Conservation (phyloP, 2,113 vertebrate species). For the Halcyon senegalensis region DNA sequence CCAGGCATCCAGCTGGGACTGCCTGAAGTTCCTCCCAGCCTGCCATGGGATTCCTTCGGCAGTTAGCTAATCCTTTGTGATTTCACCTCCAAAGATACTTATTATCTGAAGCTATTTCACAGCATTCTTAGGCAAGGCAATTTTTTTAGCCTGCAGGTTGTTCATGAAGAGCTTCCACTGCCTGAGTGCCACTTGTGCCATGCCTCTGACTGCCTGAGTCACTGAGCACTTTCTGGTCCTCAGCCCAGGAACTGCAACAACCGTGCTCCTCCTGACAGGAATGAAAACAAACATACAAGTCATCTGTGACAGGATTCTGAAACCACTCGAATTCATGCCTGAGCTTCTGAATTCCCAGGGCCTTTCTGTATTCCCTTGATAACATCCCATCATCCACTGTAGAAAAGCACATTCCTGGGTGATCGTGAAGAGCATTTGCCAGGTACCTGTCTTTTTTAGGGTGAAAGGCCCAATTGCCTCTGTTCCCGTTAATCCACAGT, state of each 20-base stretch:
- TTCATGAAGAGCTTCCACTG: not conserved
- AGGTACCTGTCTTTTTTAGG: not conserved
- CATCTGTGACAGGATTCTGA: not conserved
- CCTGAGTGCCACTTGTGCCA: not conserved
- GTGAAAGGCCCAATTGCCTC: not conserved
- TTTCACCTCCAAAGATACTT: not conserved
- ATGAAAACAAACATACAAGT: not conserved
- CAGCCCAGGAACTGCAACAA: not conserved
- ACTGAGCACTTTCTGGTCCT: not conserved
- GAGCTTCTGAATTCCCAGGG: not conserved
- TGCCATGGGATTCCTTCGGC: not conserved
- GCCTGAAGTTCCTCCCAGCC: not conserved
- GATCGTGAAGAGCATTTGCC: not conserved
- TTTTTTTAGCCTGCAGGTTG: not conserved
- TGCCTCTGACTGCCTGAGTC: not conserved
- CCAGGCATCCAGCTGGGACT: not conserved
- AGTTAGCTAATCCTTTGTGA: not conserved
- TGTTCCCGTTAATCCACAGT: not conserved
- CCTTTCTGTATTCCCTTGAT: not conserved
- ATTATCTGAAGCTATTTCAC: not conserved
- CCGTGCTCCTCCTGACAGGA: not conserved
- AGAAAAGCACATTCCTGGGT: not conserved
- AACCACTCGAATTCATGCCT: not conserved
- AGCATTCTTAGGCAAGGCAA: not conserved
- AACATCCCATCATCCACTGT: not conserved